Evolutionary conservation across 2,113 vertebrate species (phyloP), one percentile per base, ranked within the genome.

Genomic region (Spilogale gracilis): DNA sequence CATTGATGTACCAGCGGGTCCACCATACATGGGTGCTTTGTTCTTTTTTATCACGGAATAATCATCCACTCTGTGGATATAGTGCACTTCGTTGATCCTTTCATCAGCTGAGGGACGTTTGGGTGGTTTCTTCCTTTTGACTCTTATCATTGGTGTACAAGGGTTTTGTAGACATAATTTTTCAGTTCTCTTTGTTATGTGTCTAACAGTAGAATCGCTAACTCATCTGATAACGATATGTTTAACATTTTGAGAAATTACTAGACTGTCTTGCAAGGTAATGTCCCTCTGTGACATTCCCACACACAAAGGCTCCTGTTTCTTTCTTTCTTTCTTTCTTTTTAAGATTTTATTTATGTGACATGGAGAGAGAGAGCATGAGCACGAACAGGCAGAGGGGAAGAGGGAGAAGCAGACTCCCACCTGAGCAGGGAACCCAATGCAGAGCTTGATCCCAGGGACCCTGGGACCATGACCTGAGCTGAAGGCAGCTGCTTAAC

Each of bases 211-310:
- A 17, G 45, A 65, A 74, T 74, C 82, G 27, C 63, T 92, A 65
- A 52, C 25, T 87, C 61, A 10, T 84, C 3, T 50, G 30, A 17
- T 69, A 80, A 83, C 58, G 65, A 21, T 63, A 0, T 52, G 25
- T 86, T n/a, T 63, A 79, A 56, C 54, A 30, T 83, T 95, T 84
- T 56, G n/a, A 94, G 79, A 48, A 83, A 79, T 52, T 83, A 74
- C 32, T 16, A 54, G 50, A 60, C 54, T 89, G 5, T 58, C 96
- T 94, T 60, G 45, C 86, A 95, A 32, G 32, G 13, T 82, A 23
- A 13, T n/a, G 32, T 0, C 60, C 27, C 32, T 52, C 48, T 18
- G 63, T 94, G 67, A 5, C 38, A 11, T 50, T 50, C 56, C 65
- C 21, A 43, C 3, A 5, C 52, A 9, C n/a, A 23, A 82, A 21